Evolutionary conservation across 2,797 vertebrate genomes (phyloP).

Genomic region (Lagodon rhomboides): DNA sequence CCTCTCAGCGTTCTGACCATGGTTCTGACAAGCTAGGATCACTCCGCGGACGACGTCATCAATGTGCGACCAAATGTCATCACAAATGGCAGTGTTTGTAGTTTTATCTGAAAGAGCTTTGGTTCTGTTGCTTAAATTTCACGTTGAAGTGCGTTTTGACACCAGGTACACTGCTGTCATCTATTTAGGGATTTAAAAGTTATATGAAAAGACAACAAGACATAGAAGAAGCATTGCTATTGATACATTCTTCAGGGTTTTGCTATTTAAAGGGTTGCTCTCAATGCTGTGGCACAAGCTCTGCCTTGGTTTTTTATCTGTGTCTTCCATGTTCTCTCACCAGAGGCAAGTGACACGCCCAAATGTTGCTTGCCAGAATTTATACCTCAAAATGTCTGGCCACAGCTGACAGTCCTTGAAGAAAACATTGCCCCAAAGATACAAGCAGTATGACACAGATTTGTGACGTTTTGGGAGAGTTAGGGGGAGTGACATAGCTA

Average conservation of each 20-base stretch:
- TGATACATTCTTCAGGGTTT: background rate
- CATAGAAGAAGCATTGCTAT: background rate
- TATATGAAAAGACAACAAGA: background rate
- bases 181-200: background rate
- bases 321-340: slow-evolving; percentile 22
- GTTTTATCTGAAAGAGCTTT: slow-evolving; percentile 46
- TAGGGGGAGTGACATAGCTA: fast-evolving
- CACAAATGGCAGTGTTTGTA: slow-evolving; percentile 70
- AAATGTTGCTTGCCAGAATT: slow-evolving; percentile 1
- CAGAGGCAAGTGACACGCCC: background rate
- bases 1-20: slow-evolving; percentile 74
- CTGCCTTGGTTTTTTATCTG: background rate
- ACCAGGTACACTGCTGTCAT: background rate
- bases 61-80: slow-evolving; percentile 69
- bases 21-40: slow-evolving; percentile 80
- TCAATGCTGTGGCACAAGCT: background rate
- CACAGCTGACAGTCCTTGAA: background rate
- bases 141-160: background rate
- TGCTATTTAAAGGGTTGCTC: background rate
- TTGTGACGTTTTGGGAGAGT: background rate
- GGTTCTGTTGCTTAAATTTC: background rate
- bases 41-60: slow-evolving; percentile 83
- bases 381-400: slow-evolving; percentile 12
- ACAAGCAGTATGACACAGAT: background rate
- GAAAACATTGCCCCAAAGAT: background rate